These are phyloP conservation scores for Drosophila macrospina DNA, from an alignment of 2,888 invertebrate species.

Conservation along the genomic window DNA sequence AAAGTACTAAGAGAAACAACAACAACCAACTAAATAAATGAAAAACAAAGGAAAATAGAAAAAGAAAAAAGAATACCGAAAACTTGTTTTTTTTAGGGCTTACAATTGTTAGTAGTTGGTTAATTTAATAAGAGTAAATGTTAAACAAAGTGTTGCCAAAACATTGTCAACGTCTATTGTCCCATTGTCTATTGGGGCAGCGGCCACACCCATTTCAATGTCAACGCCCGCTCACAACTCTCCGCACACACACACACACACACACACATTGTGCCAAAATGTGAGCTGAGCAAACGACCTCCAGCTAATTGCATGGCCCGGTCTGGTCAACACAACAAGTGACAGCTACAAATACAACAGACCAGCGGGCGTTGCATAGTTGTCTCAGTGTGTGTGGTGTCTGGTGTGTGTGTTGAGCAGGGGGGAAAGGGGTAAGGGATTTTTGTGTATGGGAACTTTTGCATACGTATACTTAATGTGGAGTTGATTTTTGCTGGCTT, in stretches of 20 bases:
- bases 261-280: conserved; percentile 28
- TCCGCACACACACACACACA: no score
- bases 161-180: conserved; percentile 53
- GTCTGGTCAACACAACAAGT: conserved; percentile 47
- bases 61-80: no score
- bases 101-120: background rate
- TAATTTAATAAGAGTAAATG: conserved; percentile 49
- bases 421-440: background rate
- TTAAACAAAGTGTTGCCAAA: conserved; percentile 64
- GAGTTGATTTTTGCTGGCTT: conserved; percentile 28
- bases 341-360: conserved; percentile 32
- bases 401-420: background rate
- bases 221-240: conserved; percentile 32
- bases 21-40: conserved; percentile 1
- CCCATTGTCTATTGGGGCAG: background rate
- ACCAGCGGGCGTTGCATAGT: conserved; percentile 41
- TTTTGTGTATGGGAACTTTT: conserved; percentile 19
- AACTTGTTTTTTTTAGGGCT: conserved; percentile 49
- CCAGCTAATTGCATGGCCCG: conserved; percentile 67
- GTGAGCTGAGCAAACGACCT: conserved; percentile 66
- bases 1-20: conserved; percentile 17
- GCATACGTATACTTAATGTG: conserved; percentile 11
- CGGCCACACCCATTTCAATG: conserved; percentile 62
- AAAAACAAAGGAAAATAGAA: conserved; percentile 11
- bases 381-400: background rate